Evolutionary conservation across 2,888 invertebrate genomes (phyloP), one percentile per base, ranked within the genome.

Genomic region (Rhagonycha fulva): DNA sequence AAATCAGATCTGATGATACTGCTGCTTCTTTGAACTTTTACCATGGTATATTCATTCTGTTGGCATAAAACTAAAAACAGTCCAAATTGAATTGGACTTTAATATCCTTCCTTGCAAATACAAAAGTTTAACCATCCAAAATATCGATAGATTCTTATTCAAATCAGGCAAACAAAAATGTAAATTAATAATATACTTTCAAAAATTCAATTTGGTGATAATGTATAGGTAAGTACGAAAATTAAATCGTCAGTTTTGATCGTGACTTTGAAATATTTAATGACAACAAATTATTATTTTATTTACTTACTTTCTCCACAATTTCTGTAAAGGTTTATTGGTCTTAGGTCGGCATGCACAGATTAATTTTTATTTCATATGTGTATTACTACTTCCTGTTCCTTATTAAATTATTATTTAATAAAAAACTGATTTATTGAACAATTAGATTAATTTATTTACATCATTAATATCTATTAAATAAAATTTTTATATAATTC

Each of bases 241-340:
- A 66, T 66, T 66, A 66, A 66, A 24, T 66, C 63, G 63, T 66
- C 63, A 66, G 63, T 24, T 66, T 66, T 66, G 63, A 69, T 69
- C 69, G 69, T 47, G 69, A 32, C 32, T 47, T 69, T 69, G 47
- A 69, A 47, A 47, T 23, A 14, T 69, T 47, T 69, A 69, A 69
- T 69, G 47, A 69, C 32, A 47, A 47, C 47, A 47, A 32, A 47
- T 47, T 30, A 69, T 47, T 69, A 69, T 69, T 69, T 47, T 23
- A 69, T 69, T 47, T 69, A 69, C 60, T 47, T 23, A 69, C 69
- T 69, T 69, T 69, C 69, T 32, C 69, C 47, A 69, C 69, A 69
- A 23, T 69, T 32, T 68, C 30, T 68, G 28, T 68, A 32, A 30
- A 68, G 30, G 68, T 68, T 69, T 69, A n/a, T 47, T 69, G 19